These are phyloP conservation scores for Smutsia gigantea DNA, from an alignment of 2,797 vertebrate species.

Conservation along the genomic window DNA sequence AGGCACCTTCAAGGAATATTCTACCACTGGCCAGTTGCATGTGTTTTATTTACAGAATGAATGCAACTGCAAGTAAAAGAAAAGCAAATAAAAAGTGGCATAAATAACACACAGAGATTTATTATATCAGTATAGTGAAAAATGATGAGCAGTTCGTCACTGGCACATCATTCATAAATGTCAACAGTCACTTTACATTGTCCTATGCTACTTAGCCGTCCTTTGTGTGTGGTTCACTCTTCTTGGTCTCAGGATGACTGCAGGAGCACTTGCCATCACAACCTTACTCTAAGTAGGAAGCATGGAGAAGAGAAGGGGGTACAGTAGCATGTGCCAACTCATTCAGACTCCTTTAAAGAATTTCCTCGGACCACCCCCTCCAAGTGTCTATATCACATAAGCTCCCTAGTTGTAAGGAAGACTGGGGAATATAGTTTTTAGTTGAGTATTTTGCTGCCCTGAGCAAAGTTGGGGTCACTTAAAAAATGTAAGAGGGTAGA, in stretches of 20 bases:
- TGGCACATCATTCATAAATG: not conserved
- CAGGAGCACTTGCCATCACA: not conserved
- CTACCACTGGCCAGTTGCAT: not conserved
- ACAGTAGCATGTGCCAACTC: not conserved
- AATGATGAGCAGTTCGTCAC: not conserved
- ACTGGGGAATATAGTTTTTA: not conserved
- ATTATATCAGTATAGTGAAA: not conserved
- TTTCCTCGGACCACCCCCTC: not conserved
- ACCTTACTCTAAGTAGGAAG: not conserved
- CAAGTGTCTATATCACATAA: not conserved
- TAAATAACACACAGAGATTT: not conserved
- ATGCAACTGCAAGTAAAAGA: not conserved
- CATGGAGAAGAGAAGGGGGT: not conserved
- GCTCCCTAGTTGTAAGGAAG: not conserved
- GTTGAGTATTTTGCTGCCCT: not conserved
- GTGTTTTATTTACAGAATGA: conserved; percentile 4
- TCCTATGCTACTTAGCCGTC: not conserved
- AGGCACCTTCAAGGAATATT: not conserved
- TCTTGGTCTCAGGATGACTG: not conserved
- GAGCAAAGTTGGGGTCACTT: not conserved
- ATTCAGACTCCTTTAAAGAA: not conserved
- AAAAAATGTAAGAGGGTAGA: not conserved
- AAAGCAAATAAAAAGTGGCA: not conserved
- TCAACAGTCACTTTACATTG: not conserved
- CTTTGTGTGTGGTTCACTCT: not conserved